phyloP scores from a whole-genome alignment of 2,797 vertebrate genomes.

The Rhabdophis nuchalis region DNA sequence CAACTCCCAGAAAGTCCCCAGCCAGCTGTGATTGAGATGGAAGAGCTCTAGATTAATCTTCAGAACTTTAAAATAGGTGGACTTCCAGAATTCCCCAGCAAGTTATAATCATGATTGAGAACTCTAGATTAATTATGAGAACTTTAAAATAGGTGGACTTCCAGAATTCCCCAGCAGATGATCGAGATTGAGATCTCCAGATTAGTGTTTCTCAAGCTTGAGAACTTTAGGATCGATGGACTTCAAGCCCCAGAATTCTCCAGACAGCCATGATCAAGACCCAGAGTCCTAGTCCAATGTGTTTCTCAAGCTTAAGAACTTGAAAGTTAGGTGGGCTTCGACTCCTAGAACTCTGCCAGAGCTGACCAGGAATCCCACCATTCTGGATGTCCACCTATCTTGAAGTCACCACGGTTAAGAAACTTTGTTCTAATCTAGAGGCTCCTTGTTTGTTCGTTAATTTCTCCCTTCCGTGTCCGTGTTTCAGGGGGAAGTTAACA shows the following conservation, averaged over 20 bases:
- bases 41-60: too few species aligned
- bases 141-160: too few species aligned
- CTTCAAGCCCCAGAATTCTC: too few species aligned
- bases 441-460: background rate
- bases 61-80: too few species aligned
- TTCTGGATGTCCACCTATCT: background rate
- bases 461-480: constrained; percentile 22
- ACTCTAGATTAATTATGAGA: too few species aligned
- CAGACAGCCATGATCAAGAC: too few species aligned
- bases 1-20: background rate
- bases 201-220: too few species aligned
- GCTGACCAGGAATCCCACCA: background rate
- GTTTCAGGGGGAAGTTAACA: constrained; percentile 89
- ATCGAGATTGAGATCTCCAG: too few species aligned
- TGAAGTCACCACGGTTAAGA: background rate
- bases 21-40: background rate
- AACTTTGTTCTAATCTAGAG: background rate
- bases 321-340: background rate
- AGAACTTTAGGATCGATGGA: background rate
- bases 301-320: background rate
- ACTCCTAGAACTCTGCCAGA: background rate
- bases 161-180: too few species aligned
- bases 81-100: too few species aligned
- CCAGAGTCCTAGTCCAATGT: too few species aligned
- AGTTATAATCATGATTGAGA: too few species aligned